phyloP scores from a whole-genome alignment of 2,113 vertebrate genomes.

The Heterochromis multidens region DNA sequence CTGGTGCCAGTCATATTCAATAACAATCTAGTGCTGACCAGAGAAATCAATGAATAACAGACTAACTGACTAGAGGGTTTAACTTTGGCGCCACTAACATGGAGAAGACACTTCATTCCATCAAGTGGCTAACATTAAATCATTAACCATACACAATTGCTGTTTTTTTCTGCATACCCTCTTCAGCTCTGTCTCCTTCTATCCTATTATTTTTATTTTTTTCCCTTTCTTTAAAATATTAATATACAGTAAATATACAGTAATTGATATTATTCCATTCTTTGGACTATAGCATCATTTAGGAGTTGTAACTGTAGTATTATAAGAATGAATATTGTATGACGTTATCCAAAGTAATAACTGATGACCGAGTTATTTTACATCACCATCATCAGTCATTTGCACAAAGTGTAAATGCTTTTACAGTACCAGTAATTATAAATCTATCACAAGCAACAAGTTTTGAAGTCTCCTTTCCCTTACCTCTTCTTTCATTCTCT shows the following conservation, averaged over 20 bases:
- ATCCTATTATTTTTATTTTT: not conserved
- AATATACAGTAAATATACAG: not conserved
- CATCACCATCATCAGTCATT: not conserved
- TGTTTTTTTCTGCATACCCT: not conserved
- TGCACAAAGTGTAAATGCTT: not conserved
- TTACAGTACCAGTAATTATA: not conserved
- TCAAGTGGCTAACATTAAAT: conserved; percentile 59
- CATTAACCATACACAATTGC: conserved; percentile 18
- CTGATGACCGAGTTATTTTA: not conserved
- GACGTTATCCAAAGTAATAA: not conserved
- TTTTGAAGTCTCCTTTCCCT: not conserved
- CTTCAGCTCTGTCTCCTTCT: not conserved
- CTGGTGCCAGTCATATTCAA: conserved; percentile 69
- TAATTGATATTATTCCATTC: not conserved
- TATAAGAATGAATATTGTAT: not conserved
- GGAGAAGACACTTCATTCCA: conserved; percentile 56
- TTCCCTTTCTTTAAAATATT: not conserved
- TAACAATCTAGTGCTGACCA: conserved; percentile 59
- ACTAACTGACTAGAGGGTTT: conserved; percentile 62
- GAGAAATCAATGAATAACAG: conserved; percentile 66
- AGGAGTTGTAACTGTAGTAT: not conserved
- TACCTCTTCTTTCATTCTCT: not conserved
- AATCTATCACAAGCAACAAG: not conserved
- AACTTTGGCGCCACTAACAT: conserved; percentile 64
- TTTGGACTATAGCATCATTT: not conserved